Evolutionary conservation across 2,888 invertebrate genomes (phyloP).

Genomic region (Eretmocerus hayati): DNA sequence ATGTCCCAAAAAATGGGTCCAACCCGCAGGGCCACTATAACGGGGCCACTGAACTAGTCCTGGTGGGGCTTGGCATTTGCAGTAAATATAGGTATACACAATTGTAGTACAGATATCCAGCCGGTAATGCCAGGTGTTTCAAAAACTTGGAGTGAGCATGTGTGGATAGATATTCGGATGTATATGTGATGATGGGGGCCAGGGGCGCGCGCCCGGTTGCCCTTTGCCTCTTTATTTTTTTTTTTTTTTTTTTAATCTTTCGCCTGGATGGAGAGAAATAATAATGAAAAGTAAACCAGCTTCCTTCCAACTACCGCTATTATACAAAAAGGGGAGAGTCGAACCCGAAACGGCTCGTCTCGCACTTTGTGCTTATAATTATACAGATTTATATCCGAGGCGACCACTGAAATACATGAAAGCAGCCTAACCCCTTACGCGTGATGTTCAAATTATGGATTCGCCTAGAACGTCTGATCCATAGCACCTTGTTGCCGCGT

Average conservation of each 20-base stretch:
- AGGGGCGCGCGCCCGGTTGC: conserved; percentile 15
- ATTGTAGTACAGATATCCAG: conserved; percentile 36
- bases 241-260: too few species aligned
- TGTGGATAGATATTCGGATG: too few species aligned
- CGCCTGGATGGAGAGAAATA: too few species aligned
- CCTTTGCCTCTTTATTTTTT: too few species aligned
- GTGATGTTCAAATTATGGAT: too few species aligned
- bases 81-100: conserved; percentile 26
- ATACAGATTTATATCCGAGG: background rate
- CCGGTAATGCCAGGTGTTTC: conserved; percentile 46
- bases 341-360: background rate
- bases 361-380: background rate
- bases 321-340: conserved; percentile 5
- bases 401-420: too few species aligned
- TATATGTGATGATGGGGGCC: too few species aligned
- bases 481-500: too few species aligned
- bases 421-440: too few species aligned
- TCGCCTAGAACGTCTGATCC: too few species aligned
- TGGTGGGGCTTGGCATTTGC: conserved; percentile 45
- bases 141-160: conserved; percentile 36
- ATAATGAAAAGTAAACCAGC: conserved; percentile 37
- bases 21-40: too few species aligned
- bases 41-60: conserved; percentile 40
- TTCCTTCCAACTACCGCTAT: conserved; percentile 36
- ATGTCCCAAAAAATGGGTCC: conserved; percentile 38